These are phyloP conservation scores for Sebastes hubbsi DNA, from an alignment of 2,797 vertebrate genomes.

Conservation along the genomic window DNA sequence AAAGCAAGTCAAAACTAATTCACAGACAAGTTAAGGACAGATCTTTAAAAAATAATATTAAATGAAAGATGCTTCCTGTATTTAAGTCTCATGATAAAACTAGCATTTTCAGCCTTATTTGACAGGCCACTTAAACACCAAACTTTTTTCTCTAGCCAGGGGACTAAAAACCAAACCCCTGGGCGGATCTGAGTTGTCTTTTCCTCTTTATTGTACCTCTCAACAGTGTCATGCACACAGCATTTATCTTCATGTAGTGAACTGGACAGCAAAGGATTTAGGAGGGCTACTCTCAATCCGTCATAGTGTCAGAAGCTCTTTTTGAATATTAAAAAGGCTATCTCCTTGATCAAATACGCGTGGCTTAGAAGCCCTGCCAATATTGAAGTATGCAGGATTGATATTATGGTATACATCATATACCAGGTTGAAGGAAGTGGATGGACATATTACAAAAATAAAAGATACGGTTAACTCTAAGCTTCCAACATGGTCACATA, in stretches of 20 bases:
- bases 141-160: not conserved
- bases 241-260: conserved; percentile 59
- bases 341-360: conserved; percentile 57
- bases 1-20: conserved; percentile 14
- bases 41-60: not conserved
- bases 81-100: conserved; percentile 5
- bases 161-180: conserved; percentile 12
- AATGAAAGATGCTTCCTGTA: not conserved
- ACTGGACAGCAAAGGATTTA: conserved; percentile 51
- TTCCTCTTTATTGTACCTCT: conserved; percentile 34
- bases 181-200: conserved; percentile 26
- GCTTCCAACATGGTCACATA: not conserved
- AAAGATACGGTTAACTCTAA: not conserved
- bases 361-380: conserved; percentile 46
- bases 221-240: conserved; percentile 30
- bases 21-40: conserved; percentile 10
- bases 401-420: conserved; percentile 22
- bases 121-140: conserved; percentile 30
- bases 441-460: not conserved
- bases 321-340: conserved; percentile 70
- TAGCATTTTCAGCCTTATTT: conserved; percentile 34
- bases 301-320: conserved; percentile 55
- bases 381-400: conserved; percentile 9
- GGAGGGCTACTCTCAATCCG: conserved; percentile 46
- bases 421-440: not conserved